Evolutionary conservation across 2,888 invertebrate genomes (phyloP), one percentile per base, ranked within the genome.

Genomic region (Netelia inedita): DNA sequence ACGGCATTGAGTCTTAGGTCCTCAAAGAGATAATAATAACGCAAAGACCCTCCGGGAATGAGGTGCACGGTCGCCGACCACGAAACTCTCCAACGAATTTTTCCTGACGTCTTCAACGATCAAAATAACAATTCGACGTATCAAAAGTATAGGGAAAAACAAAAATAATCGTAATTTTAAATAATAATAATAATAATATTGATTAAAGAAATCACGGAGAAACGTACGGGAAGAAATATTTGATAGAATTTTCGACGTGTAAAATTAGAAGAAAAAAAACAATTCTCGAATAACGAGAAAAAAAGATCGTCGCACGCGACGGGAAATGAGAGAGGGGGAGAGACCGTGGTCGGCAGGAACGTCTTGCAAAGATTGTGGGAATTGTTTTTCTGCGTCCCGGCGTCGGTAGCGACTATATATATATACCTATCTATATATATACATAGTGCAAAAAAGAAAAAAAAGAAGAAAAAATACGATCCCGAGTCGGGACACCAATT

Each of bases 351-450:
- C 89, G 89, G 89, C 88, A 89, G 87, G 90, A 90, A 89, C 88
- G 91, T 91, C 91, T 91, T 91, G 91, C 90, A 85, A 91, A 89
- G 90, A 92, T 92, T 92, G 93, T 93, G 92, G 92, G 92, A 93
- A 92, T 93, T 93, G 92, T 93, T 93, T 93, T 93, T 93, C 92
- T 92, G 92, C 91, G 92, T 91, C 89, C 89, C 91, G 85, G 87
- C 79, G 19, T 81, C 85, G 88, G 89, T 79, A 72, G 57, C 73
- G 53, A 69, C 55, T 53, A 53, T 63, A 53, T 57, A 72, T 57
- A 28, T 66, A 57, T 57, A 61, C 61, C 41, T 28, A 63, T 23
- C 16, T 55, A 41, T 55, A 43, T 28, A 43, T 71, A 16, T 35
- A 35, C 35, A 35, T 57, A 19, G n/a, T 35, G 9, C 2, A 57